Evolutionary conservation across 1,140 invertebrate genomes (phyloP), one percentile per base, ranked within the genome.

Genomic region (Drosophila nikananu): DNA sequence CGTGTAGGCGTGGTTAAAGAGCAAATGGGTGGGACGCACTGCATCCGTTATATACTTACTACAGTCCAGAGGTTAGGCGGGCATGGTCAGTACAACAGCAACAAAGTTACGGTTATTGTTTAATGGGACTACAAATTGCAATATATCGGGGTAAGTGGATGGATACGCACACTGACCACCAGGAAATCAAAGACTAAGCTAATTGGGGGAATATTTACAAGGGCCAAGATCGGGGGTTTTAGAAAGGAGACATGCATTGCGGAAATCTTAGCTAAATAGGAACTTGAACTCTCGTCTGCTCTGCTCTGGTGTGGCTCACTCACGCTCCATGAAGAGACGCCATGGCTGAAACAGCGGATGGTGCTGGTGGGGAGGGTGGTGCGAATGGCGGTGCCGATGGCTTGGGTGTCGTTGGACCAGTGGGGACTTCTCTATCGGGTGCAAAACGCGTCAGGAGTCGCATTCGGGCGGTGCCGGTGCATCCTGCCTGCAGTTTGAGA

Each of bases 41-140:
- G 89, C 80, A 91, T 90, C 82, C 83, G 77, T 91, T 91, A 91
- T 86, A 92, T 92, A 91, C 91, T 92, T 91, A 92, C 91, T 92
- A 84, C 46, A 79, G 58, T 83, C 71, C 81, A 62, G 21, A 54
- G 37, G 42, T 60, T 76, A 60, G 67, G 83, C 54, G 59, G 60
- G 83, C 79, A 62, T 77, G 77, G 67, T 81, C 68, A 81, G 72
- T 81, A 78, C 70, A 77, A 89, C 52, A 72, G 71, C 68, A 82
- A 80, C 72, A 80, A 63, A 81, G 39, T 68, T 92, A 78, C 58
- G 59, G 51, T 77, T 77, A 83, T 75, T 51, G 44, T 51, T 89
- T 57, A 70, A 67, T 70, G 42, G 66, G 65, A 75, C 15, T 54
- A 60, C 64, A 74, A 37, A 25, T 41, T 59, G 64, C 39, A 71